Conservation (phyloP, 1,140 invertebrate genomes). For the Drosophila seguyi region DNA sequence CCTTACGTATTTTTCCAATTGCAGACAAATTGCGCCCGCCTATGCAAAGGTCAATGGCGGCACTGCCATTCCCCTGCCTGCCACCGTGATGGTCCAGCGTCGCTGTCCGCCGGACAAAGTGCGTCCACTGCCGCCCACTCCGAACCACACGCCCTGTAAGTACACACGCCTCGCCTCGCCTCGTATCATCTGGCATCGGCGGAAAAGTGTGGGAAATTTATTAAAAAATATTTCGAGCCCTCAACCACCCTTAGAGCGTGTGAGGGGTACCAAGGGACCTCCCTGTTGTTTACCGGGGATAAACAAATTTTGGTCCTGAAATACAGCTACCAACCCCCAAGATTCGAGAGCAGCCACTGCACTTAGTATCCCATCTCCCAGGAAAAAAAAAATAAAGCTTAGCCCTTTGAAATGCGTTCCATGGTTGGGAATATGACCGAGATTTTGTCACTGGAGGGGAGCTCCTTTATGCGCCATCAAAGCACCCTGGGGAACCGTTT, state of each 20-base stretch:
- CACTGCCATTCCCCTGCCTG: constrained; percentile 90
- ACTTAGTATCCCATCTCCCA: constrained; percentile 46
- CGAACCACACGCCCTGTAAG: constrained; percentile 87
- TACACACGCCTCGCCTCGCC: constrained; percentile 33
- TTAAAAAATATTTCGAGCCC: constrained; percentile 67
- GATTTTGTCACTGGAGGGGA: constrained; percentile 51
- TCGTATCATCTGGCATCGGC: not conserved
- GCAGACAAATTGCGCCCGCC: constrained; percentile 88
- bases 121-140: constrained; percentile 88
- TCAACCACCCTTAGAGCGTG: constrained; percentile 28
- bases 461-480: constrained; percentile 44
- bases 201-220: constrained; percentile 60
- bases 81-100: constrained; percentile 90
- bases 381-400: constrained; percentile 13
- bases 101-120: constrained; percentile 91
- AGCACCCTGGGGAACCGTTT: constrained; percentile 47
- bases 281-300: constrained; percentile 60
- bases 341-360: constrained; percentile 39
- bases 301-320: constrained; percentile 69
- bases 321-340: constrained; percentile 53
- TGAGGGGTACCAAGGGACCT: constrained; percentile 11
- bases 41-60: constrained; percentile 87
- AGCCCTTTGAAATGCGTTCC: constrained; percentile 46
- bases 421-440: constrained; percentile 42
- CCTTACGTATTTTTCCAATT: constrained; percentile 66